Base-by-base conservation (phyloP, 1,140 invertebrate species). In the Hylaeus volcanicus region DNA sequence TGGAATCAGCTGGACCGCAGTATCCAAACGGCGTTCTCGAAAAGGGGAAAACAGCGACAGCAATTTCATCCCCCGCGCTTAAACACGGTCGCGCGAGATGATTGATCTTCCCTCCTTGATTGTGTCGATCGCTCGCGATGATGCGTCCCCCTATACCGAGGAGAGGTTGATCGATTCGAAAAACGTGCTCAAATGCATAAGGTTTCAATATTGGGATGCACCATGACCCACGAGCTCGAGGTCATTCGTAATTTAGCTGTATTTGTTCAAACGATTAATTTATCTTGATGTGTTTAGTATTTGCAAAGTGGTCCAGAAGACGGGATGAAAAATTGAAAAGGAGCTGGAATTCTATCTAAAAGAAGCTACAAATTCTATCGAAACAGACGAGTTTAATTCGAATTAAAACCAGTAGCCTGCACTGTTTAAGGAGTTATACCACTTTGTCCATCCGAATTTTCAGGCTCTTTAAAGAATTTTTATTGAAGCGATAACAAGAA, bases 121-220 rank as follows among this genome's bases (percentile, higher is more conserved):
- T 73, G 70, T 74, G 77, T 66, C 77, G 48, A 74, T 58, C 77
- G 77, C 39, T 51, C 26, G 53, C 65, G 64, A 77, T 76, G 55
- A 26, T 48, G 70, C 70, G 15, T 65, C 71, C 26, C 26, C 69
- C 39, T 56, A n/a, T 71, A 43, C 51, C 48, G 55, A 11, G 71
- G 77, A 74, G 70, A 79, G 70, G 64, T 79, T 79, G 77, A 79
- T 79, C 77, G 77, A 79, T 73, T 74, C 60, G 61, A 79, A 56
- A n/a, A 77, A 8, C 51, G 43, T 39, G 15, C 48, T 64, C 41
- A 39, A 14, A 37, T 65, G 45, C 66, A 53, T 8, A 41, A 45
- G n/a, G 11, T 75, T 43, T 37, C 9, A 8, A 9, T 60, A 26
- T 8, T 1, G 15, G 58, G 5, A 60, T 60, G 58, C 58, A 37